Evolutionary conservation across 2,797 vertebrate genomes (phyloP).

Genomic region (Crypturellus tataupa): DNA sequence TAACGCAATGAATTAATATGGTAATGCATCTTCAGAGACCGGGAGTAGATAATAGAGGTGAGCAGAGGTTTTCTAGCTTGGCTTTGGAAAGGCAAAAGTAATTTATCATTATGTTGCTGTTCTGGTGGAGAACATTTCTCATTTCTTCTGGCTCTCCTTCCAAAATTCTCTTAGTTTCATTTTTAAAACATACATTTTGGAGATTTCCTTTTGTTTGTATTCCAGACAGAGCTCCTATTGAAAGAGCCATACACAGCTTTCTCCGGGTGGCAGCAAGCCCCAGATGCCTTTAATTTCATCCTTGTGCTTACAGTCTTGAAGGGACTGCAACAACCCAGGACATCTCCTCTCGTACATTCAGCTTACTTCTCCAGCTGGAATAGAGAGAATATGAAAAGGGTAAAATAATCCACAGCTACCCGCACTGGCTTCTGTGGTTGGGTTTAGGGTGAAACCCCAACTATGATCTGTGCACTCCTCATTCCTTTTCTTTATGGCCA

Average conservation of each 20-base stretch:
- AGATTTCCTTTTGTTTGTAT: background rate
- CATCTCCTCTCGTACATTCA: background rate
- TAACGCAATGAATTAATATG: slow-evolving; percentile 84
- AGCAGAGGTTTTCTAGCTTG: slow-evolving; percentile 79
- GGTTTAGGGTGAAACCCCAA: background rate
- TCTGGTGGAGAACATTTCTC: slow-evolving; percentile 76
- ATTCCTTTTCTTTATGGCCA: background rate
- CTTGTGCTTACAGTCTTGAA: background rate
- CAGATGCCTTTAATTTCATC: background rate
- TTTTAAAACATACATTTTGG: slow-evolving; percentile 27
- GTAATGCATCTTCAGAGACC: slow-evolving; percentile 84
- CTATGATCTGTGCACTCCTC: background rate
- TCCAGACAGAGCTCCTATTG: background rate
- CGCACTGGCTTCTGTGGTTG: background rate
- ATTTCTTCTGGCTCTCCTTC: slow-evolving; percentile 66
- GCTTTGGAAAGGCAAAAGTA: slow-evolving; percentile 81
- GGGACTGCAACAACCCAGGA: background rate
- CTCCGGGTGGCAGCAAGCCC: background rate
- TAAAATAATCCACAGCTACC: background rate
- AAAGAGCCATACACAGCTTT: background rate
- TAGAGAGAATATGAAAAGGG: background rate
- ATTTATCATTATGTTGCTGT: slow-evolving; percentile 83
- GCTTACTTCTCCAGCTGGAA: background rate
- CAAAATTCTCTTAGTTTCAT: slow-evolving; percentile 53
- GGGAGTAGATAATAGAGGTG: slow-evolving; percentile 83